These are phyloP conservation scores for Pseudopodoces humilis DNA, from an alignment of 2,113 vertebrate species.

Conservation along the genomic window DNA sequence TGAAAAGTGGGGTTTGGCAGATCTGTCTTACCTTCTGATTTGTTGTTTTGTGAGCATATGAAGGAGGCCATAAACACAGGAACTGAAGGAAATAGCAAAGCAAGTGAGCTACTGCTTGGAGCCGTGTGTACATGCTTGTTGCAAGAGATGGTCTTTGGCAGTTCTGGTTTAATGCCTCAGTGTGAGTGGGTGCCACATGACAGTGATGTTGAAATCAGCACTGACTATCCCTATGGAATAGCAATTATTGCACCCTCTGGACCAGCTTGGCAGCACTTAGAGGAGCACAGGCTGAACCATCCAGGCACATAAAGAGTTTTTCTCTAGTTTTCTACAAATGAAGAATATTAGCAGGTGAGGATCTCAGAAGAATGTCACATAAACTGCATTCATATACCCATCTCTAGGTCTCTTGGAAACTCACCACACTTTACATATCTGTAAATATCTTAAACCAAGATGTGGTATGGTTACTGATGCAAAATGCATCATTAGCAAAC, in stretches of 20 bases:
- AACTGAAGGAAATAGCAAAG: not conserved
- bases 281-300: not conserved
- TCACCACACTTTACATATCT: accelerated
- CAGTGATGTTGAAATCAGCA: not conserved
- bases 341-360: not conserved
- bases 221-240: not conserved
- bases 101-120: not conserved
- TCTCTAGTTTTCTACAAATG: not conserved
- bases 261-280: not conserved
- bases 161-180: not conserved
- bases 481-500: not conserved
- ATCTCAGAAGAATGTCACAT: not conserved
- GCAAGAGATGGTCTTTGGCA: not conserved
- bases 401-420: not conserved
- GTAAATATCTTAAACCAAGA: not conserved
- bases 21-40: not conserved
- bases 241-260: not conserved
- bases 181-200: accelerated
- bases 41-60: not conserved
- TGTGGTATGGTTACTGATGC: not conserved
- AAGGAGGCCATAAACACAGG: not conserved
- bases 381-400: not conserved
- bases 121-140: not conserved
- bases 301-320: not conserved
- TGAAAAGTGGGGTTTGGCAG: not conserved